Conservation (phyloP, 1,140 invertebrate genomes). For the Drosophila ananassae region DNA sequence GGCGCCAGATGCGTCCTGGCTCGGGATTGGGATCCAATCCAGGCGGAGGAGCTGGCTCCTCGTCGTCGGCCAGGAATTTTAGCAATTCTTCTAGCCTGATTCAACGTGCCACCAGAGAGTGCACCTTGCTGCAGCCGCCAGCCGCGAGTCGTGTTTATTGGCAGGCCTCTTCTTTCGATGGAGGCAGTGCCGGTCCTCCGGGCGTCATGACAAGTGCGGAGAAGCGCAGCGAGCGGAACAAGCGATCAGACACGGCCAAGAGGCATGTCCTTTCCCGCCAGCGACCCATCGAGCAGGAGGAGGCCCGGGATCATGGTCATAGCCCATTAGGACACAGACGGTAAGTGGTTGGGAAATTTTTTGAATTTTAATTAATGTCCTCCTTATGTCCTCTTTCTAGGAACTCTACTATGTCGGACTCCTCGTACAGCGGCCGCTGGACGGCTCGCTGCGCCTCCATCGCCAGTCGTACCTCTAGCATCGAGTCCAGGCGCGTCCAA, state of each 20-base stretch:
- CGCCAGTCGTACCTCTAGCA: conserved; percentile 80
- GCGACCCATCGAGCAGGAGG: conserved; percentile 89
- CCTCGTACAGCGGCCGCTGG: conserved; percentile 82
- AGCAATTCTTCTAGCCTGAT: conserved; percentile 80
- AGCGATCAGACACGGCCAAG: conserved; percentile 88
- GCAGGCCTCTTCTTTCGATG: conserved; percentile 85
- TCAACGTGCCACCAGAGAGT: conserved; percentile 70
- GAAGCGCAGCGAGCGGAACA: conserved; percentile 77
- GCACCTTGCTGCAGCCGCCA: conserved; percentile 71
- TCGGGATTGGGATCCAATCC: conserved; percentile 15
- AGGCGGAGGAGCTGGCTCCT: conserved; percentile 30
- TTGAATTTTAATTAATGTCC: not conserved
- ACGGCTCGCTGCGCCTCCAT: conserved; percentile 75
- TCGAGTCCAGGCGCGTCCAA: conserved; percentile 78
- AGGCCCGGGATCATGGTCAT: conserved; percentile 64
- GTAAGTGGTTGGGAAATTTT: conserved; percentile 32
- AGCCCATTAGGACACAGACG: conserved; percentile 76
- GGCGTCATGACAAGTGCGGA: conserved; percentile 50
- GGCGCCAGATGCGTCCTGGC: conserved; percentile 47
- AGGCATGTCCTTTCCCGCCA: conserved; percentile 91
- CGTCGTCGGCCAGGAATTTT: conserved; percentile 60
- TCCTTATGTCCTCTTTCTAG: not conserved
- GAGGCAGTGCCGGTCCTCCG: conserved; percentile 80
- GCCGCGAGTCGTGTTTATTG: conserved; percentile 69
- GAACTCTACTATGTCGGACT: conserved; percentile 82